Base-by-base conservation (phyloP, 2,888 invertebrate species). In the Phortica okadai region DNA sequence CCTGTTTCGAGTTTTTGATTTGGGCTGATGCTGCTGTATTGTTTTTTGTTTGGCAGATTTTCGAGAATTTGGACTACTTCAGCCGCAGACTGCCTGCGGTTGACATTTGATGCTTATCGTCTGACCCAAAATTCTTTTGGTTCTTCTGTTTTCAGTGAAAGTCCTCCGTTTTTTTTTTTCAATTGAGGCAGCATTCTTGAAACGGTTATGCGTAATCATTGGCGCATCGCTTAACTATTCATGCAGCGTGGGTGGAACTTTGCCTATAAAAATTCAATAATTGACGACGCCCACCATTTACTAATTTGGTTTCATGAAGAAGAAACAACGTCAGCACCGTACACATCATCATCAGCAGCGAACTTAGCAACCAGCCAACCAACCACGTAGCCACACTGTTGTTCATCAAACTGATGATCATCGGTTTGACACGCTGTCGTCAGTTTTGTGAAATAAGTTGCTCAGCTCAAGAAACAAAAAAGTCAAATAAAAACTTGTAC, bases 241-340 rank as follows among this genome's bases (percentile, higher is more conserved):
- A 50, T 11, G 14, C 8, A 50, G 50, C 14, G 50, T 50, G 50
- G 50, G 50, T 50, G 1, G 66, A 82, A 82, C 82, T 82, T 82
- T 79, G 77, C 76, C 33, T 33, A 33, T 33, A 33, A 33, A 33
- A 5, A 33, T 33, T 50, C 50, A 50, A 50, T 50, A 11, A 14
- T 50, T 14, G 50, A 77, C 21, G 69, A 81, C 85, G 84, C 85
- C 85, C 80, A 85, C 85, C 1, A 42, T 21, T 8, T 50, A 50
- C 50, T 66, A 50, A 66, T 66, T 74, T 74, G 8, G 10, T 50
- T 64, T 16, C 54, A 74, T n/a, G 33, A 33, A 33, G 33, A 33
- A 33, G 33, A 33, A 33, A 33, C 33, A 33, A 33, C 33, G 33
- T 50, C 45, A 45, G 6, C 10, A 10, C 0, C 10, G 45, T 10